Evolutionary conservation across 2,888 invertebrate species (phyloP).

Genomic region (Hirtodrosophila trivittata): DNA sequence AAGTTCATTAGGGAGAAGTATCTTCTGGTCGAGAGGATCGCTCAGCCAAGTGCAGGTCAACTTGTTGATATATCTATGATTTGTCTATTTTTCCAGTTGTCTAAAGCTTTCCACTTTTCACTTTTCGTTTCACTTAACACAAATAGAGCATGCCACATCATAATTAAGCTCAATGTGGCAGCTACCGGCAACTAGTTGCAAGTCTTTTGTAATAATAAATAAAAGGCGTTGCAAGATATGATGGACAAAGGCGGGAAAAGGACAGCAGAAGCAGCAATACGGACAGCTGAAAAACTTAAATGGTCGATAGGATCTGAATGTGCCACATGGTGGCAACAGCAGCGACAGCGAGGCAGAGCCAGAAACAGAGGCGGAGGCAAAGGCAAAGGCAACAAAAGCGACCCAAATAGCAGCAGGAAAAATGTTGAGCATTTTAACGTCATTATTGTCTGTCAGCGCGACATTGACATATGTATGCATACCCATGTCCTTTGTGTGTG

Average conservation of each 20-base stretch:
- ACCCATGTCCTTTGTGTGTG: constrained; percentile 6
- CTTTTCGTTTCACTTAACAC: neutral
- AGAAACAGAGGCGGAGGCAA: constrained; percentile 1
- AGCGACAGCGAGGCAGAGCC: neutral
- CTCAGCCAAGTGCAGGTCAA: too few relatives aligned
- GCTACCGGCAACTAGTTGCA: constrained; percentile 11
- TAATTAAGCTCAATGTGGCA: neutral
- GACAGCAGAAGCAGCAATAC: neutral
- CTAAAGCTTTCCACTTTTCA: too few relatives aligned
- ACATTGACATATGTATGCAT: constrained; percentile 71
- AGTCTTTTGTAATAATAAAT: neutral
- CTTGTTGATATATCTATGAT: too few relatives aligned
- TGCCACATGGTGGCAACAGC: constrained; percentile 10
- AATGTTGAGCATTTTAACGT: constrained; percentile 78
- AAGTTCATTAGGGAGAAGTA: too few relatives aligned
- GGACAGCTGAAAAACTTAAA: neutral
- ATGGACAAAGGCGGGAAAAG: neutral
- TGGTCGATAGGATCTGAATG: constrained; percentile 13
- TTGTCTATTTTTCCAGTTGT: too few relatives aligned
- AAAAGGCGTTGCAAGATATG: neutral
- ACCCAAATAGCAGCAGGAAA: constrained; percentile 55
- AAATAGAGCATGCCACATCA: neutral
- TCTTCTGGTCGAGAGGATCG: too few relatives aligned
- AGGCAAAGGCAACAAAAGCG: constrained; percentile 30
- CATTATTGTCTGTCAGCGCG: constrained; percentile 80